Base-by-base conservation (phyloP, 2,797 vertebrate genomes). In the Sciurus carolinensis region DNA sequence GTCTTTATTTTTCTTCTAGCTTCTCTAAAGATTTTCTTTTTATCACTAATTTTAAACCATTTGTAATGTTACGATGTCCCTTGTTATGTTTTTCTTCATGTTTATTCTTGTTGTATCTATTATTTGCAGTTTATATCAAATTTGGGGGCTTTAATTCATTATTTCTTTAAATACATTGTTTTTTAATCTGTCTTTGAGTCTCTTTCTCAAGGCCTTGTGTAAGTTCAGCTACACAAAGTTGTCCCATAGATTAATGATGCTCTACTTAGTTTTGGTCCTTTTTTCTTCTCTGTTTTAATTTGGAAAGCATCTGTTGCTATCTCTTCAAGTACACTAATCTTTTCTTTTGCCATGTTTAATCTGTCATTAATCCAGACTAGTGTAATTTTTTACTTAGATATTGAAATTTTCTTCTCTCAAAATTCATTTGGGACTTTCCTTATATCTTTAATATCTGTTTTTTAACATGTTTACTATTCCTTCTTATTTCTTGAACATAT, bases 401-500 rank as follows among this genome's bases (percentile, higher is more conserved):
- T 54, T 44, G 5, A n/a, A 66, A 66, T 72, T 75, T 83, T 42
- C 24, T 64, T 69, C 9, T 83, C 36, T 75, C n/a, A 24, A 62
- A 30, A 22, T 93, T 81, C 4, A 77, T 76, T 94, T 64, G 26
- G 28, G 22, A 77, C 59, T 83, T 87, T 91, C 54, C 77, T 39
- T 62, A 3, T 47, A 42, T 62, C 7, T 26, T 64, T 11, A 20
- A 47, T 66, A 18, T 44, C 50, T 91, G 5, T 36, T 57, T 47
- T 90, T 76, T 75, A 90, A 30, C 9, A n/a, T 57, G 22, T 30
- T 91, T 52, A 44, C 33, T 77, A 26, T 39, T 85, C 30, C 20
- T 4, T 59, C 59, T 66, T 84, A 76, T 80, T 95, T 87, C 73
- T 90, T 76, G 36, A 80, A 73, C 22, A 69, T 82, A 11, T 82